Evolutionary conservation across 2,113 vertebrate genomes (phyloP).

Genomic region (Erpornis zantholeuca): DNA sequence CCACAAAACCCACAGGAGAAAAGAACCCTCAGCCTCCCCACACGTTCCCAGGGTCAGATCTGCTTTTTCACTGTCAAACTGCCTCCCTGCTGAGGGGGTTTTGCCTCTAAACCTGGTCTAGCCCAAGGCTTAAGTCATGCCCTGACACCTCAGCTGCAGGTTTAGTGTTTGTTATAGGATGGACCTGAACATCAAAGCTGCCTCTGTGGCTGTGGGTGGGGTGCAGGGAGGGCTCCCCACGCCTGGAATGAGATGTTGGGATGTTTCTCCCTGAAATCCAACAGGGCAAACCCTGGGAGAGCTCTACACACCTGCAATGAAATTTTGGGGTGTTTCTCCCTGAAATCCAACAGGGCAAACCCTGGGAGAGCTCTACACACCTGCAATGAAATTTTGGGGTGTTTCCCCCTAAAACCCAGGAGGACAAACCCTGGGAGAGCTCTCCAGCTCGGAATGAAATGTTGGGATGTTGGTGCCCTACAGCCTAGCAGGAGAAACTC

Average conservation of each 20-base stretch:
- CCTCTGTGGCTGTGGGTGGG: background rate
- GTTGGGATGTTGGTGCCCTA: background rate
- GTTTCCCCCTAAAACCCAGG: background rate
- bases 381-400: background rate
- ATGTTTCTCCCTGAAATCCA: background rate
- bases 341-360: accelerated
- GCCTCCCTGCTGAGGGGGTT: background rate
- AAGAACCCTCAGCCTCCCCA: constrained; percentile 19
- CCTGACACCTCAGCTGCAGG: background rate
- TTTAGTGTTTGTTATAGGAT: background rate
- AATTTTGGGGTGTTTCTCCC: background rate
- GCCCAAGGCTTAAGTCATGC: background rate
- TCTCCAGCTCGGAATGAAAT: no score
- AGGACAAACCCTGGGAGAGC: background rate
- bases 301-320: background rate
- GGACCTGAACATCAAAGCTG: background rate
- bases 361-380: background rate
- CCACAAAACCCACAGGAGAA: constrained; percentile 16
- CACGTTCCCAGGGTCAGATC: background rate
- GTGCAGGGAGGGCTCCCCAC: background rate
- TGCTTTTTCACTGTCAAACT: background rate
- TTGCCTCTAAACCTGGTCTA: background rate
- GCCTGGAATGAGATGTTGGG: background rate
- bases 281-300: background rate
- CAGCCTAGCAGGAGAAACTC: no score